Conservation (phyloP, 1,140 invertebrate species). For the Calephelis nemesis region DNA sequence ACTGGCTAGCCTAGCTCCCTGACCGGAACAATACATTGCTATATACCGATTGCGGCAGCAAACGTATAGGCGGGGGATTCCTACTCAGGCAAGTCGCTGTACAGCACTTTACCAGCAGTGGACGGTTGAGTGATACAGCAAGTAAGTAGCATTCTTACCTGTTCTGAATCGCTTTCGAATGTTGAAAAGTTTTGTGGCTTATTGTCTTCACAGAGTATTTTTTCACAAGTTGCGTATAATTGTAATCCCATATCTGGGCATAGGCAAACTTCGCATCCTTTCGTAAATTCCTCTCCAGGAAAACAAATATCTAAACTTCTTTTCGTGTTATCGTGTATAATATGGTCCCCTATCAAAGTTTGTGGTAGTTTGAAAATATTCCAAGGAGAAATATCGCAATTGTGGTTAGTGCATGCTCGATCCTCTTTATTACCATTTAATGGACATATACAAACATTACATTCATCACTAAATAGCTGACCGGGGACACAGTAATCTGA, state of each 20-base stretch:
- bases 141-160: not conserved
- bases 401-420: constrained; percentile 64
- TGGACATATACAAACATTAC: constrained; percentile 74
- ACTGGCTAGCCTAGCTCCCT: no score
- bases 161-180: not conserved
- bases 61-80: no score
- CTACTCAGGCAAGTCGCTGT: no score
- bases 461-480: constrained; percentile 65
- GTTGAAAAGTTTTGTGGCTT: not conserved
- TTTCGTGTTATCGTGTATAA: constrained; percentile 31
- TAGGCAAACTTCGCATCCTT: constrained; percentile 56
- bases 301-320: constrained; percentile 57
- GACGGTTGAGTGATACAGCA: no score
- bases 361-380: constrained; percentile 50
- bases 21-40: no score
- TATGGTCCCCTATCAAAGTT: constrained; percentile 38
- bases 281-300: constrained; percentile 59
- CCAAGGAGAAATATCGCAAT: constrained; percentile 48
- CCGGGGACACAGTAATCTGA: constrained; percentile 56
- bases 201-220: constrained; percentile 39
- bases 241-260: constrained; percentile 64
- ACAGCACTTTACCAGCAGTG: no score
- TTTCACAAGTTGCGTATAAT: constrained; percentile 51
- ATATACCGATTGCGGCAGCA: no score
- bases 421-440: constrained; percentile 65